phyloP scores from a whole-genome alignment of 2,113 vertebrate genomes.

The Plecotus auritus region DNA sequence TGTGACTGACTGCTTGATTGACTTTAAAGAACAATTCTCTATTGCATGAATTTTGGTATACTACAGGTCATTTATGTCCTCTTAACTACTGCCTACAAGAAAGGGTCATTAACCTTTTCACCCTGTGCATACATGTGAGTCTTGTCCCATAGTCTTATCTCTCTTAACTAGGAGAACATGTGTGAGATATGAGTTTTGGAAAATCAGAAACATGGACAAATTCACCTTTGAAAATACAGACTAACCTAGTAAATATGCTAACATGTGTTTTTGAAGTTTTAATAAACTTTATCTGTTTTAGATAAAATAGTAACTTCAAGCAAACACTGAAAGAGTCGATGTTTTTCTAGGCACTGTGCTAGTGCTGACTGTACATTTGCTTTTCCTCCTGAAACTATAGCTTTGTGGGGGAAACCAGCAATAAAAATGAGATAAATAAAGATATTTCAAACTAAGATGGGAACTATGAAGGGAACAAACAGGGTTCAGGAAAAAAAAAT shows the following conservation, averaged over 20 bases:
- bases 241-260: neutral
- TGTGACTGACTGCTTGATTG: neutral
- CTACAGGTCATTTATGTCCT: neutral
- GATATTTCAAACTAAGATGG: neutral
- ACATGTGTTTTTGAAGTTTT: neutral
- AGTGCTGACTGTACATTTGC: accelerated
- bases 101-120: neutral
- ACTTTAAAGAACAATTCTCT: neutral
- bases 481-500: neutral
- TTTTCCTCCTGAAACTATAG: neutral
- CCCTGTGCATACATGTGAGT: neutral
- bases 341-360: neutral
- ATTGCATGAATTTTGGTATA: neutral
- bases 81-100: neutral
- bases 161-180: neutral
- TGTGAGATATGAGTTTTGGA: neutral
- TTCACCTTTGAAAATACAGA: neutral
- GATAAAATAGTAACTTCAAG: neutral
- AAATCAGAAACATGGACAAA: neutral
- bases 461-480: neutral
- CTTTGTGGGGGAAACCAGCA: neutral
- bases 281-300: neutral
- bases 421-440: neutral
- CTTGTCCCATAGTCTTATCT: neutral
- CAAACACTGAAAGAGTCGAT: neutral